Evolutionary conservation across 2,888 invertebrate species (phyloP), one percentile per base, ranked within the genome.

Genomic region (Spisula solida): DNA sequence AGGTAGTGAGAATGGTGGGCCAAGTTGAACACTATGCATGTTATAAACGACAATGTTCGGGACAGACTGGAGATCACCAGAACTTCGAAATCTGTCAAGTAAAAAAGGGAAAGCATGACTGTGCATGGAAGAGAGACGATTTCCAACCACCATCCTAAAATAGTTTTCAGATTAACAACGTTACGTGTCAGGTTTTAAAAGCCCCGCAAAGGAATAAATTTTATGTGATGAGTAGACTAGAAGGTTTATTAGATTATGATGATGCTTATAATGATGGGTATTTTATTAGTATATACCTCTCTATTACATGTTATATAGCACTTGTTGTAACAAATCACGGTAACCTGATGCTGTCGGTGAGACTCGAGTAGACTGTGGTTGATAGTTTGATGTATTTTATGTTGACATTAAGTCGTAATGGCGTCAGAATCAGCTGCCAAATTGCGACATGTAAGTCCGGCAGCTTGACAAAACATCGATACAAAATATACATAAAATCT

Each of bases 351-450:
- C 75, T 75, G 34, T 31, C 75, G 16, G 75, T 75, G 34, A 75
- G 75, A 81, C 18, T 4, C 31, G 14, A 20, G 34, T 75, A 31
- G 31, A 75, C 31, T 70, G 56, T 51, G 66, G 66, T 81, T 81
- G 60, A 41, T 48, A 75, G 41, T 47, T 48, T 87, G 87, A 87
- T 82, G 82, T n/a, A 34, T 87, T 87, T 87, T 82, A 60, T 82
- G 56, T 82, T 82, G 87, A 87, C 87, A 82, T 82, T 82, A 78
- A 41, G 51, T 55, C 47, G 79, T 87, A 82, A 56, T 75, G 34
- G n/a, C 70, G 87, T 87, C 87, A 87, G 41, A 47, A 10, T 55
- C 48, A 82, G 82, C 82, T 83, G 81, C 60, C 29, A 70, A 56
- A 25, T 25, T 81, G 48, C 47, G 47, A 80, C 81, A 51, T 18